Conservation (phyloP, 2,888 invertebrate species). For the Zelleria hepariella region DNA sequence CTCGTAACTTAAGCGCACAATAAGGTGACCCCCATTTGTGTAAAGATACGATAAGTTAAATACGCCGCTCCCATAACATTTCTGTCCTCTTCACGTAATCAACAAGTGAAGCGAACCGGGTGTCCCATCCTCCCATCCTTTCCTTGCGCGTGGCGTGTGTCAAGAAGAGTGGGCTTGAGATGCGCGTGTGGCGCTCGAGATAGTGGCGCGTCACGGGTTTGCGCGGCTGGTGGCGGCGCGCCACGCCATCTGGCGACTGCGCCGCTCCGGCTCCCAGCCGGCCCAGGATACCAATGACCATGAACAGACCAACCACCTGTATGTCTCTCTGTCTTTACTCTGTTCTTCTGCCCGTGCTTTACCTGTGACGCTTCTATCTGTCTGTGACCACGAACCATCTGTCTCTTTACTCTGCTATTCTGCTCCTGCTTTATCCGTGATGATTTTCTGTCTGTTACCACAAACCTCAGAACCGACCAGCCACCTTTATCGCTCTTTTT, state of each 20-base stretch:
- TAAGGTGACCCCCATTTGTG: constrained; percentile 11
- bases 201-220: constrained; percentile 78
- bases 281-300: constrained; percentile 64
- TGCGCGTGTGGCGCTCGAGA: constrained; percentile 47
- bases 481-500: too few species aligned
- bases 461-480: neutral
- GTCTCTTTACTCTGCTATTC: constrained; percentile 28
- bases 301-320: constrained; percentile 70
- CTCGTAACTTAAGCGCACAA: neutral
- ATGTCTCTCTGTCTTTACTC: constrained; percentile 54
- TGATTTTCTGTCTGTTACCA: neutral
- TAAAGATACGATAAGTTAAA: constrained; percentile 36
- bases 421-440: constrained; percentile 29
- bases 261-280: constrained; percentile 70
- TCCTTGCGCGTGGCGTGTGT: constrained; percentile 10
- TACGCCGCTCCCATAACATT: constrained; percentile 33
- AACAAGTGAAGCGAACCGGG: neutral
- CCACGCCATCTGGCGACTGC: constrained; percentile 79
- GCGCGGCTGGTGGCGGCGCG: constrained; percentile 80
- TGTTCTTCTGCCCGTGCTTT: constrained; percentile 31
- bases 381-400: constrained; percentile 68
- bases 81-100: constrained; percentile 18
- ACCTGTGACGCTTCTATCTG: constrained; percentile 24
- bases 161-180: neutral
- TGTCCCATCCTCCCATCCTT: constrained; percentile 16